These are phyloP conservation scores for Corythaixoides concolor DNA, from an alignment of 2,113 vertebrate species.

Conservation along the genomic window DNA sequence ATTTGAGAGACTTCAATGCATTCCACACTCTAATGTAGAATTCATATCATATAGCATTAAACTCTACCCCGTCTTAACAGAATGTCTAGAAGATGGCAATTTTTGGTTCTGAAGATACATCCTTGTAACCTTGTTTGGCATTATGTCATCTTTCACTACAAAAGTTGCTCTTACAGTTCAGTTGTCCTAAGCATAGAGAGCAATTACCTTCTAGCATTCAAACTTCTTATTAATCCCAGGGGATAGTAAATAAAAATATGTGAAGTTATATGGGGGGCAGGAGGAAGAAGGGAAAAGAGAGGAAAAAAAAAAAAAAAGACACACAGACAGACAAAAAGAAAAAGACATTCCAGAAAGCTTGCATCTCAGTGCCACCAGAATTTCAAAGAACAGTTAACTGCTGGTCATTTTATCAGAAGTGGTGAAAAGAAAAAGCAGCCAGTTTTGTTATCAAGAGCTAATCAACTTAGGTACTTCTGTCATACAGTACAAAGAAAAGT, in stretches of 20 bases:
- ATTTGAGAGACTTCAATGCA: background rate
- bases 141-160: background rate
- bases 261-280: accelerated
- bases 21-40: background rate
- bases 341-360: background rate
- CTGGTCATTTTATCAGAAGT: background rate
- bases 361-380: background rate
- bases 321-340: background rate
- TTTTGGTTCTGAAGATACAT: background rate
- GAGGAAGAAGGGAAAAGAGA: accelerated
- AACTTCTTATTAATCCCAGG: background rate
- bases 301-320: background rate
- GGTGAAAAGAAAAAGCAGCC: background rate
- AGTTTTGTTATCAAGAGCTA: background rate
- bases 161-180: background rate
- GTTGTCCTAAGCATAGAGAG: background rate
- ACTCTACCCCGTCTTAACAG: background rate
- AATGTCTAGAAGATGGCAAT: background rate
- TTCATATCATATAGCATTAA: background rate
- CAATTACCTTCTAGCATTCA: background rate
- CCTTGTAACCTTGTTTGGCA: background rate
- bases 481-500: background rate
- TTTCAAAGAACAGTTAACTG: background rate
- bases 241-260: background rate
- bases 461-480: background rate